Conservation (phyloP, 2,113 vertebrate species). For the Prionailurus viverrinus region DNA sequence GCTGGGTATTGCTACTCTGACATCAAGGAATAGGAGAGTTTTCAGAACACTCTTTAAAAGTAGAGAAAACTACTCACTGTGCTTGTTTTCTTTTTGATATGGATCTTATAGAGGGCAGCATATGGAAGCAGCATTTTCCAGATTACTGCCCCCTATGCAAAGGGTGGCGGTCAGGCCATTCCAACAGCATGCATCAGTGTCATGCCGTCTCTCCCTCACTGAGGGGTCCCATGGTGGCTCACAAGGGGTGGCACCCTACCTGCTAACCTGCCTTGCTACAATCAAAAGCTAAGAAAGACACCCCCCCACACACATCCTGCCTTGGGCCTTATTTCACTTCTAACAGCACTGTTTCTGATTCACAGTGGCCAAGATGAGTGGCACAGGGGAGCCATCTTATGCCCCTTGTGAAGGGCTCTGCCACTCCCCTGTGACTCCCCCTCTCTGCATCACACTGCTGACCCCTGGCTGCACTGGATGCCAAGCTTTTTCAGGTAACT, state of each 20-base stretch:
- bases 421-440: fast-evolving
- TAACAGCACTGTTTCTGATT: not conserved
- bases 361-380: not conserved
- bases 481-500: not conserved
- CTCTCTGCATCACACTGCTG: not conserved
- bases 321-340: not conserved
- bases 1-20: not conserved
- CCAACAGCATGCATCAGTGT: not conserved
- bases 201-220: fast-evolving
- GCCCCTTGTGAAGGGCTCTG: not conserved
- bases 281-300: not conserved
- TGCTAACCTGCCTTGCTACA: not conserved
- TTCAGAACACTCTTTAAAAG: conserved; percentile 34
- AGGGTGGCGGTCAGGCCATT: fast-evolving
- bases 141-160: not conserved
- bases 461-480: not conserved
- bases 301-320: too few species aligned
- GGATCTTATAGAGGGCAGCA: not conserved
- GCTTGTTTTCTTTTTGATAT: not conserved
- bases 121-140: not conserved
- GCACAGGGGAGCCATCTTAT: fast-evolving
- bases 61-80: not conserved
- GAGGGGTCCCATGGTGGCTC: not conserved
- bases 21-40: not conserved
- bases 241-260: not conserved